Evolutionary conservation across 2,797 vertebrate genomes (phyloP).

Genomic region (Molossus alvarezi): DNA sequence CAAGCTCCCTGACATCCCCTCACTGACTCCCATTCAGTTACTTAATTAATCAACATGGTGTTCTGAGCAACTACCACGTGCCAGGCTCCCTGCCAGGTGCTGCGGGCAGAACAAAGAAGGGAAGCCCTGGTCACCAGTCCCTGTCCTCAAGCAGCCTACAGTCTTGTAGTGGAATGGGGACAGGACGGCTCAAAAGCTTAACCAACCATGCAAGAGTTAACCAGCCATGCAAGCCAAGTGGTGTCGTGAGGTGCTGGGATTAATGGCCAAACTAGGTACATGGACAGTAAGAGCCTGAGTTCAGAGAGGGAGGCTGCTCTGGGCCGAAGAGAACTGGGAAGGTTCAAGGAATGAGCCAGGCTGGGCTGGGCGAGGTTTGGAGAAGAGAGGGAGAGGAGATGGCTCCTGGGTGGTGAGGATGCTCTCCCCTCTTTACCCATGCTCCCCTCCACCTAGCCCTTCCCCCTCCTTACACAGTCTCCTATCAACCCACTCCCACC

Average conservation of each 20-base stretch:
- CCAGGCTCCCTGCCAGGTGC: slow-evolving; percentile 4
- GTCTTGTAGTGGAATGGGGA: slow-evolving; percentile 12
- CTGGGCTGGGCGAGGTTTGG: background rate
- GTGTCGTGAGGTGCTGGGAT: slow-evolving; percentile 73
- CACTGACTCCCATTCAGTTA: background rate
- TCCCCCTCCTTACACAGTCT: background rate
- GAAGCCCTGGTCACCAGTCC: background rate
- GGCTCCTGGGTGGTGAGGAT: background rate
- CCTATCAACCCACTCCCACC: background rate
- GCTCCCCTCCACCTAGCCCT: background rate
- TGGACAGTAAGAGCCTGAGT: slow-evolving; percentile 11
- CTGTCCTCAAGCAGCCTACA: slow-evolving; percentile 81
- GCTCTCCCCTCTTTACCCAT: background rate
- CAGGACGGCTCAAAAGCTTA: slow-evolving; percentile 57
- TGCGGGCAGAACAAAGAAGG: background rate
- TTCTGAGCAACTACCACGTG: background rate
- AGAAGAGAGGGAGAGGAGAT: background rate
- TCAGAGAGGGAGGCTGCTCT: slow-evolving; percentile 58
- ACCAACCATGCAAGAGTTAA: slow-evolving; percentile 75
- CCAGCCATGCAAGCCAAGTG: slow-evolving; percentile 45
- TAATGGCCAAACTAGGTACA: slow-evolving; percentile 64
- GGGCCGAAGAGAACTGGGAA: slow-evolving; percentile 2
- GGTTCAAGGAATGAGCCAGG: slow-evolving; percentile 16
- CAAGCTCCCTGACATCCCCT: slow-evolving; percentile 55
- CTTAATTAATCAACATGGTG: background rate